Base-by-base conservation (phyloP, 2,113 vertebrate genomes). In the Psittacara wagleri region DNA sequence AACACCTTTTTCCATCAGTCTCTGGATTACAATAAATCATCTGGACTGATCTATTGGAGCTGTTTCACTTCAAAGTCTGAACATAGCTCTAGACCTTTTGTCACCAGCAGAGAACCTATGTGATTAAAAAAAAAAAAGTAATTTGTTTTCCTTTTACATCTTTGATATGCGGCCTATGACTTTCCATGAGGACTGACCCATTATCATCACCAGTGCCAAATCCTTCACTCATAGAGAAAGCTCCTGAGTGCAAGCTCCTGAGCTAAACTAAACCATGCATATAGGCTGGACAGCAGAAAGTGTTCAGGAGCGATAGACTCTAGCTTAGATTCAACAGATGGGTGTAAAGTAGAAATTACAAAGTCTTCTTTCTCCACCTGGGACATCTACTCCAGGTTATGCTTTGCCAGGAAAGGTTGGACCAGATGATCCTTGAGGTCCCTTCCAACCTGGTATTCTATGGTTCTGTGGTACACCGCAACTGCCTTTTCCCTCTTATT, bases 101-200 rank as follows among this genome's bases (percentile, higher is more conserved):
- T 72, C 5, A 4, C 43, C 28, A 23, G 1, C 41, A 18, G 46
- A 87, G 43, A 82, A 4, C n/a, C 11, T 18, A 75, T 0, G 1
- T 57, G 17, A 59, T 59, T n/a, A 54, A 51, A 67, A 28, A 63
- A 29, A 17, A 11, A 20, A 44, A 51, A 18, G 4, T 59, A 0
- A n/a, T 49, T 61, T 69, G 4, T 35, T 86, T 85, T 85, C 27
- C 24, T 79, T 88, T 84, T 39, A 64, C 46, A 28, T 44, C 22
- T 44, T 78, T 79, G 23, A 10, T 81, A 54, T 7, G 25, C 86
- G 35, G 6, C 51, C 46, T 59, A 2, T 41, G 28, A 66, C 14
- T 83, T 81, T 81, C 52, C 8, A 7, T 27, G n/a, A 54, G 62
- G 28, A 46, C 17, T 17, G 25, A 41, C 29, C 43, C 52, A 10